Conservation (phyloP, 1,140 invertebrate species). For the Neodiprion pinetum region DNA sequence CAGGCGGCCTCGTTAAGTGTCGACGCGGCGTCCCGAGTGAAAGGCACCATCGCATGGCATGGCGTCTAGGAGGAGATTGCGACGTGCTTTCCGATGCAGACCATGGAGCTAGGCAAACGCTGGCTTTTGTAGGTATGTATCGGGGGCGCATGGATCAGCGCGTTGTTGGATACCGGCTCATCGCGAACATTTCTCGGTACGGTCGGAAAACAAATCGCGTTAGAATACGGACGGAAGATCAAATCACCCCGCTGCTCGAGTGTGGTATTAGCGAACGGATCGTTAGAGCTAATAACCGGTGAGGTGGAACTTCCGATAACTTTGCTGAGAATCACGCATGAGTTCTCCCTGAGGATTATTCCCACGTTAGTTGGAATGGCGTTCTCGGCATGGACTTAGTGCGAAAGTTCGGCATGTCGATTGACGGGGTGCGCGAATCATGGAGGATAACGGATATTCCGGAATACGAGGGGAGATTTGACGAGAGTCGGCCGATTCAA, state of each 20-base stretch:
- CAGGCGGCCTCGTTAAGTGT: neutral
- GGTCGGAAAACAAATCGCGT: neutral
- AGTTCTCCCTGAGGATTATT: no score
- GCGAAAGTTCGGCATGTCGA: no score
- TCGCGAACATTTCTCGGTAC: no score
- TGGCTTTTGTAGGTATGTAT: neutral
- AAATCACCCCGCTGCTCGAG: neutral
- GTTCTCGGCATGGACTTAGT: no score
- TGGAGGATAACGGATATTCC: conserved; percentile 15
- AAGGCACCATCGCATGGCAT: neutral
- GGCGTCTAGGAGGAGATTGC: neutral
- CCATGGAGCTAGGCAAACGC: neutral
- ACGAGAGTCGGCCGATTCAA: no score
- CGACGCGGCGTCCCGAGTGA: no score
- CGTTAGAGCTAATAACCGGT: neutral
- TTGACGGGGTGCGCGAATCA: conserved; percentile 15
- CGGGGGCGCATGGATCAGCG: neutral
- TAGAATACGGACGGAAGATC: neutral
- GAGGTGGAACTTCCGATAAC: neutral
- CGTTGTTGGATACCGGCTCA: neutral
- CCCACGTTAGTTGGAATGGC: no score
- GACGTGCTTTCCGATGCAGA: neutral
- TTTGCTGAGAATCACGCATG: no score
- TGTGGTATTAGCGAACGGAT: neutral
- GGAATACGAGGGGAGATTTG: neutral